A percentile compares a stretch with the other conserved stretches of the same genome.
These are phyloP conservation scores for Epicauta chinensis DNA, from an alignment of 1,140 invertebrate genomes.

Conservation along the genomic window DNA sequence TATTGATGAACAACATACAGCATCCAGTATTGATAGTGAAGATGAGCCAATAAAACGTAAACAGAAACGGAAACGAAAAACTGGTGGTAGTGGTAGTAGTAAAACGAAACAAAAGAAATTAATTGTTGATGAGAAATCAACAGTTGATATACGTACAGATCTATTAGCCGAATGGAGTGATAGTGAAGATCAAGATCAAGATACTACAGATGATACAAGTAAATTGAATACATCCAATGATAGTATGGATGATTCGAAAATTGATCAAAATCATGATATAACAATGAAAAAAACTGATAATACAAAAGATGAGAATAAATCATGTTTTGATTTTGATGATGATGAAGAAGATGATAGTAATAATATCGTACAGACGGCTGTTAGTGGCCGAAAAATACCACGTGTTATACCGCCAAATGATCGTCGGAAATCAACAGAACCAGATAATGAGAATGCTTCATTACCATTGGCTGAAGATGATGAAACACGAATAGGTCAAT, in stretches of 20 bases:
- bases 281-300: constrained; percentile 24
- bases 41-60: constrained; percentile 4
- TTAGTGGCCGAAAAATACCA: constrained; percentile 46
- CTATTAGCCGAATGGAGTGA: constrained; percentile 43
- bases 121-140: constrained; percentile 7
- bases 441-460: constrained; percentile 26
- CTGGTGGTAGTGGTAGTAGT: not conserved
- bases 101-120: constrained; percentile 21
- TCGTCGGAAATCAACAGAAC: constrained; percentile 25
- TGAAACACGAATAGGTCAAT: not conserved
- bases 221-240: constrained; percentile 22
- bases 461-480: constrained; percentile 9
- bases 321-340: constrained; percentile 54
- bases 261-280: constrained; percentile 14
- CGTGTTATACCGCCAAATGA: constrained; percentile 39
- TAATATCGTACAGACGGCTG: constrained; percentile 37
- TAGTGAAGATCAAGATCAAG: constrained; percentile 32
- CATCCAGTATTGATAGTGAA: constrained; percentile 5
- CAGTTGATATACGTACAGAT: constrained; percentile 25
- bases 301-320: constrained; percentile 38
- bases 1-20: not conserved
- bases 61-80: constrained; percentile 10
- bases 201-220: constrained; percentile 13
- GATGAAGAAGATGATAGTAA: constrained; percentile 45
- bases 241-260: constrained; percentile 23